Percentiles rank a stretch among this genome's conserved stretches.
phyloP scores from a whole-genome alignment of 2,797 vertebrate species.

The Bradypodion ventrale region DNA sequence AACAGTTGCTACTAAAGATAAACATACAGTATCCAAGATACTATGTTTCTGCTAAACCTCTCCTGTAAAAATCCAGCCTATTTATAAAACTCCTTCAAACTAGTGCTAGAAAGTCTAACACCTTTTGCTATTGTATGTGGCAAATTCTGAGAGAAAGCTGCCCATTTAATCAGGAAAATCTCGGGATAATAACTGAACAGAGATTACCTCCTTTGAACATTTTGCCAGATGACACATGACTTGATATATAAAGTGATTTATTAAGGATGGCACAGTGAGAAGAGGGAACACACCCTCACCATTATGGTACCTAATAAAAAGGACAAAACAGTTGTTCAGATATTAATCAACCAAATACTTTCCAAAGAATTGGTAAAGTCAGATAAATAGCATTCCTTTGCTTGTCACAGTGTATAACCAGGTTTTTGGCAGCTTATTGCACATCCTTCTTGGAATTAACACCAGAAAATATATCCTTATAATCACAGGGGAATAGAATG shows the following conservation, averaged over 20 bases:
- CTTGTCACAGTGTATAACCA: too few species aligned
- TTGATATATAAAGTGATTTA: neutral
- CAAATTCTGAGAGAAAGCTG: neutral
- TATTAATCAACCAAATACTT: neutral
- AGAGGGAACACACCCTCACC: neutral
- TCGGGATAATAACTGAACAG: neutral
- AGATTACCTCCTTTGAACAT: neutral
- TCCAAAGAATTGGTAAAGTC: neutral
- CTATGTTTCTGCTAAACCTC: neutral
- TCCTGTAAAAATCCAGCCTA: neutral
- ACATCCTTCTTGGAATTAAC: too few species aligned
- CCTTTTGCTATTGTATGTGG: neutral
- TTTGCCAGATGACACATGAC: neutral
- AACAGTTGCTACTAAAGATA: neutral
- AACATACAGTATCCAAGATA: too few species aligned
- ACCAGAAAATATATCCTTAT: too few species aligned
- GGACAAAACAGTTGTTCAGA: neutral
- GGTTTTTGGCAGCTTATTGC: too few species aligned
- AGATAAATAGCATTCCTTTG: neutral
- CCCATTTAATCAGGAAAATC: neutral
- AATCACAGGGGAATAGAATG: too few species aligned
- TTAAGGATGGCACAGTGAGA: neutral
- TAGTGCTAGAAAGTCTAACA: neutral
- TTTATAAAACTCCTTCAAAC: neutral
- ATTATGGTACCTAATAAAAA: neutral